These are phyloP conservation scores for Tortricodes alternella DNA, from an alignment of 2,888 invertebrate species.

Conservation along the genomic window DNA sequence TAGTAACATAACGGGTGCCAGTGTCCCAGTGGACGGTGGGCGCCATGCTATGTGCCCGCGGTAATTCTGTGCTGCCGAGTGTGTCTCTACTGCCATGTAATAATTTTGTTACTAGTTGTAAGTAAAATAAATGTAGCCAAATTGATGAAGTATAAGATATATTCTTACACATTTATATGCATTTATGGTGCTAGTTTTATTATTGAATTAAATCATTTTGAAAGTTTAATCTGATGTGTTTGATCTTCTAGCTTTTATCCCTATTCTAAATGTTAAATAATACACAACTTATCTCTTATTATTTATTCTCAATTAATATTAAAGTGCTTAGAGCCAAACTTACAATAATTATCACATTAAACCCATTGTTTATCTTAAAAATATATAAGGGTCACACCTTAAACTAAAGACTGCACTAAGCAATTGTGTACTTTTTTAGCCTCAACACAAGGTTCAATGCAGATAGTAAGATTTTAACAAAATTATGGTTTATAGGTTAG, in stretches of 20 bases:
- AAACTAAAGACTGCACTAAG: no score
- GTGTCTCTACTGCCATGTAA: slow-evolving; percentile 5
- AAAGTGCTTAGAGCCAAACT: slow-evolving; percentile 12
- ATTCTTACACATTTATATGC: slow-evolving; percentile 27
- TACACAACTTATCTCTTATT: slow-evolving; percentile 26
- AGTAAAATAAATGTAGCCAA: slow-evolving; percentile 19
- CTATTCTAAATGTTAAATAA: no score
- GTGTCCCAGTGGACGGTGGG: slow-evolving; percentile 96
- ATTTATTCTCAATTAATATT: slow-evolving; percentile 46
- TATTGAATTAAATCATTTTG: slow-evolving; percentile 13
- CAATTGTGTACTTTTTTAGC: no score
- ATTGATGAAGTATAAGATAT: background rate
- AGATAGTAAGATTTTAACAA: no score
- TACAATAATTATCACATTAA: slow-evolving; percentile 27
- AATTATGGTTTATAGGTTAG: no score
- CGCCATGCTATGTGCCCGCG: slow-evolving; percentile 97
- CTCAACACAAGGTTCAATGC: no score
- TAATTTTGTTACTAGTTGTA: slow-evolving; percentile 13
- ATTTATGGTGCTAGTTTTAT: slow-evolving; percentile 28
- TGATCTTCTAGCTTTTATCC: no score
- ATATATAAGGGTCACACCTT: background rate
- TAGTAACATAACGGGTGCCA: slow-evolving; percentile 95
- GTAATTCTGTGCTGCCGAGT: slow-evolving; percentile 56
- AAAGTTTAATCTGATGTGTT: no score
- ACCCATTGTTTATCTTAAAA: slow-evolving; percentile 12